Conservation (phyloP, 1,140 invertebrate species). For the Colletes latitarsis region DNA sequence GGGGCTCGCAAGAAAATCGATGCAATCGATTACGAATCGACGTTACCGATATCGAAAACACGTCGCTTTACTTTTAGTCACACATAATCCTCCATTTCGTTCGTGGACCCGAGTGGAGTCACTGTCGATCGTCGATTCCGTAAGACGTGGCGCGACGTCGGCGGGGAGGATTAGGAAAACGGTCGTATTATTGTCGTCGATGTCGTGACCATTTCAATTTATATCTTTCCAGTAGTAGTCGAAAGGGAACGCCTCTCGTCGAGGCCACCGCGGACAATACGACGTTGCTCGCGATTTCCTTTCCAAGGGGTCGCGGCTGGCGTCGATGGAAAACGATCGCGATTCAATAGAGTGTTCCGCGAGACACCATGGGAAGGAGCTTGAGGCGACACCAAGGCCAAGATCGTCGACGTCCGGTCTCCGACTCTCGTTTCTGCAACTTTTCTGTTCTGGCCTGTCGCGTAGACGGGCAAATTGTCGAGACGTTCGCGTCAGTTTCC, state of each 20-base stretch:
- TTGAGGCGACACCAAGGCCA: background rate
- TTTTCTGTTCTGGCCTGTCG: background rate
- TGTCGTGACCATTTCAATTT: constrained; percentile 65
- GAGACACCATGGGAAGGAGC: too few relatives aligned
- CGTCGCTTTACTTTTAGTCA: too few relatives aligned
- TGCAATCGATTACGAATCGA: too few relatives aligned
- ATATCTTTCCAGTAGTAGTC: background rate
- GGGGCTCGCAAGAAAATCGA: background rate
- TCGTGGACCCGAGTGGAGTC: too few relatives aligned
- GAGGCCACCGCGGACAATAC: background rate
- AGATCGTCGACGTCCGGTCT: background rate
- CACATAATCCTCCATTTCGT: too few relatives aligned
- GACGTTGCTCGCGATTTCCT: background rate
- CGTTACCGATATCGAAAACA: too few relatives aligned
- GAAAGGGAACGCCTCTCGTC: background rate
- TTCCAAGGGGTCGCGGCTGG: background rate
- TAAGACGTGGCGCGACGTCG: background rate
- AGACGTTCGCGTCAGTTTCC: constrained; percentile 11
- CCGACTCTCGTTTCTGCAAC: constrained; percentile 10
- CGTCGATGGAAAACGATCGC: background rate
- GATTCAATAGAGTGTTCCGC: background rate
- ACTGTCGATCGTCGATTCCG: too few relatives aligned
- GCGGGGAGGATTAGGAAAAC: background rate
- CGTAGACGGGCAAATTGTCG: constrained; percentile 24
- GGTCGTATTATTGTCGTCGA: constrained; percentile 8